Base-by-base conservation (phyloP, 2,888 invertebrate species). In the Tillus elongatus region DNA sequence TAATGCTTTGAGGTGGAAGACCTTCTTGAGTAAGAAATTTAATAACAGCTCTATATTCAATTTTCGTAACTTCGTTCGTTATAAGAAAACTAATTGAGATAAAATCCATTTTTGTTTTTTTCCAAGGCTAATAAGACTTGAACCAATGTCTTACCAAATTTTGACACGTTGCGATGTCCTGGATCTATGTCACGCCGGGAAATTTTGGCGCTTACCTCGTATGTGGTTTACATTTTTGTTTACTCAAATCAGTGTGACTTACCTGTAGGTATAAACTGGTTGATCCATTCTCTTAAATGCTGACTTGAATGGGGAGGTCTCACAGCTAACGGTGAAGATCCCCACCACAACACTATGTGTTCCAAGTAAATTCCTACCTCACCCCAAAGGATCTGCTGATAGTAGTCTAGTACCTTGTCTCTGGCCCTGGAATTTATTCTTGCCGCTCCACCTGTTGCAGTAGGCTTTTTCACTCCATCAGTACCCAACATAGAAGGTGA, bases 341-440 rank as follows among this genome's bases (percentile, higher is more conserved):
- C 80, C 86, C 87, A 87, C 89, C 88, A 89, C 1, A 89, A 67
- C 13, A 88, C 73, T 12, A 86, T 77, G 53, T 89, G 87, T 56
- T 88, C 86, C 33, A 86, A 68, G 52, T 78, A 81, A 41, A 79
- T 79, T 2, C 87, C 87, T 1, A 86, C 82, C 54, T 85, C 80
- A 0, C 82, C 80, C 88, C 88, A 89, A 15, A 86, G 66, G 36
- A 80, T 74, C 56, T 80, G 77, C 51, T 82, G 79, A 54, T 82
- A 83, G 56, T 79, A 82, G 50, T 77, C 75, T 4, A 76, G 67
- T 8, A 79, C 75, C 62, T 76, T 80, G 33, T 71, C 69, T 27
- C 74, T 71, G 1, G 77, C 74, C 56, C 70, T 75, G 37, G 71
- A 69, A 46, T 71, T 74, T 2, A 80, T 69, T 61, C 73, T 75